A percentile compares a stretch with the other conserved stretches of the same genome.
Evolutionary conservation across 2,797 vertebrate genomes (phyloP).

Genomic region (Anas acuta): DNA sequence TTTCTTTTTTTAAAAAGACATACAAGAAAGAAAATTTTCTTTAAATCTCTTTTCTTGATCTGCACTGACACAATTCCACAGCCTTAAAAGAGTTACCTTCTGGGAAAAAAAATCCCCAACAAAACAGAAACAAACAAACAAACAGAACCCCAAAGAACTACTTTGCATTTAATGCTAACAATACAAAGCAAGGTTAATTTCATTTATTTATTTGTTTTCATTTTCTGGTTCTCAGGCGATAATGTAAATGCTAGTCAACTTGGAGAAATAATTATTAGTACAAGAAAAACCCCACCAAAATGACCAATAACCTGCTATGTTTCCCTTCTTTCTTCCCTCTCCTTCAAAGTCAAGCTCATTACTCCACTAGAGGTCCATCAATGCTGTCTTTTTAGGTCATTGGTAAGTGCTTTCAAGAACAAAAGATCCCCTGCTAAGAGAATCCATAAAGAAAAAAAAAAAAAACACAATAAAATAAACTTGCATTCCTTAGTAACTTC

Average conservation of each 20-base stretch:
- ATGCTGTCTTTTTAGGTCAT: not conserved
- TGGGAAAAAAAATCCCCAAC: not conserved
- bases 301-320: not conserved
- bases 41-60: not conserved
- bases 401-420: not conserved
- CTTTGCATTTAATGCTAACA: not conserved
- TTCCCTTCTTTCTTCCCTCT: not conserved
- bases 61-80: not conserved
- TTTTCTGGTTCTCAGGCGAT: not conserved
- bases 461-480: not conserved
- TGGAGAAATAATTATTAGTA: not conserved
- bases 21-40: not conserved
- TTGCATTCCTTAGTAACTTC: not conserved
- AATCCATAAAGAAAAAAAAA: not conserved
- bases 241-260: not conserved
- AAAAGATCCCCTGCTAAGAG: not conserved
- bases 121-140: not conserved
- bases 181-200: not conserved
- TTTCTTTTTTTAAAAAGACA: not conserved
- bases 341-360: not conserved
- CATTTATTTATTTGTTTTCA: conserved; percentile 21
- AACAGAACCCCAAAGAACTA: not conserved
- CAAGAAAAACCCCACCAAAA: not conserved
- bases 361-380: not conserved
- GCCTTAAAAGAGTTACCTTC: not conserved